Base-by-base conservation (phyloP, 2,113 vertebrate genomes). In the Psephotus haematonotus region DNA sequence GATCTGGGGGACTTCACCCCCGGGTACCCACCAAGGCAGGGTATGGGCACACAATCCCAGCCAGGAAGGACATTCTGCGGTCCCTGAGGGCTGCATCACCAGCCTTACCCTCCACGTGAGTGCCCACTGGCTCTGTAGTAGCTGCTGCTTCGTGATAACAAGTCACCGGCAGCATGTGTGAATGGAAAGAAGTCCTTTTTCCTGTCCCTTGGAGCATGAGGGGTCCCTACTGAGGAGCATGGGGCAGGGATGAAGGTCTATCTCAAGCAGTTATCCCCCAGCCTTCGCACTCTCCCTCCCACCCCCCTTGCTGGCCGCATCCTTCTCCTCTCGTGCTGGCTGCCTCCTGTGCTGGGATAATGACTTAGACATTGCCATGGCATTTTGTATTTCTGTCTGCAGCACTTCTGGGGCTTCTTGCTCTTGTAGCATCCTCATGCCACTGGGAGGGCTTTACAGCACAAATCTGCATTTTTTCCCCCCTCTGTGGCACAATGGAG, bases 271-370 rank as follows among this genome's bases (percentile, higher is more conserved):
- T 29, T 10, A 10, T 16, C 77, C 41, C 52, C 27, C 70, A 53
- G 35, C 47, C 63, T 62, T 37, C 3, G 0, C 49, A 13, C 41
- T 52, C 22, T 75, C 14, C n/a, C 35, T 59, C 7, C 23, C 20
- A 0, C 15, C 13, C 25, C 46, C n/a, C 1, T 18, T 2, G 1
- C 65, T 31, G 4, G 7, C n/a, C 4, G 0, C 37, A 27, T 82
- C 67, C 85, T 52, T 82, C 50, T 74, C 22, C 17, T 55, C 68
- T 41, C 1, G 7, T 10, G 3, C 23, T 7, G 64, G 59, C 80
- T 46, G 44, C 23, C 46, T 43, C 68, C 62, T 5, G 3, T 24
- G 59, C 84, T 18, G 84, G 49, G 78, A 69, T 28, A 35, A 67
- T 5, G 47, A 44, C 43, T 83, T 29, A 62, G 43, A 0, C 71